Evolutionary conservation across 2,113 vertebrate genomes (phyloP).

Genomic region (Malaclemys terrapin): DNA sequence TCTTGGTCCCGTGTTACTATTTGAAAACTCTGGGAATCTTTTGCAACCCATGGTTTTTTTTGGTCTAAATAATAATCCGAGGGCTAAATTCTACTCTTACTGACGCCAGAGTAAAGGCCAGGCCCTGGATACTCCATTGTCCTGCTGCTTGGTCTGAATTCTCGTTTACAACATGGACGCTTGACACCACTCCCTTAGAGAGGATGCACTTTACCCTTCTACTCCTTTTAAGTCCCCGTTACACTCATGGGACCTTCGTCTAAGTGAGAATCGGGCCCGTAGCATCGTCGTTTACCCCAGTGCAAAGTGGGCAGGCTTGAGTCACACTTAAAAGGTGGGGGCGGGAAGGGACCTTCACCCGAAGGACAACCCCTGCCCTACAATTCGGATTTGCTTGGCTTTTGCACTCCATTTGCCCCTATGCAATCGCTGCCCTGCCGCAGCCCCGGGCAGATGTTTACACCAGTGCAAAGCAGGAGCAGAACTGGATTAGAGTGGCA

Average conservation of each 20-base stretch:
- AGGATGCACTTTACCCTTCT: too few species aligned
- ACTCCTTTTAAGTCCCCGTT: background rate
- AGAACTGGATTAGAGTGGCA: background rate
- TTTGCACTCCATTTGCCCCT: background rate
- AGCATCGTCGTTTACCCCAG: background rate
- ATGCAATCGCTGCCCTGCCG: background rate
- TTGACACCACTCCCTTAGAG: rapidly evolving
- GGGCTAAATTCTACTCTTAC: constrained; percentile 22
- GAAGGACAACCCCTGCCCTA: background rate
- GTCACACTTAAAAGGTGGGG: background rate
- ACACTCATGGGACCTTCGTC: background rate
- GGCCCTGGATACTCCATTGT: background rate
- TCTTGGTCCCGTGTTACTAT: constrained; percentile 6
- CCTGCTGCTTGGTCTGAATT: background rate
- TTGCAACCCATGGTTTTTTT: background rate
- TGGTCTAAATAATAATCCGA: background rate
- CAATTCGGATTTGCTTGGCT: background rate
- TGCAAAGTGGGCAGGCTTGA: background rate
- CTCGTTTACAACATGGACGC: background rate
- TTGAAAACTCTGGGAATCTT: constrained; percentile 9
- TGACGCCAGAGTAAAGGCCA: background rate
- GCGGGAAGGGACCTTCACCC: too few species aligned
- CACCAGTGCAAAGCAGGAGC: background rate
- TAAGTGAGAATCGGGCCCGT: background rate
- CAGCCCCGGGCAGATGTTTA: background rate